phyloP scores from a whole-genome alignment of 2,888 invertebrate genomes.

The Rugalucina vietnamica region DNA sequence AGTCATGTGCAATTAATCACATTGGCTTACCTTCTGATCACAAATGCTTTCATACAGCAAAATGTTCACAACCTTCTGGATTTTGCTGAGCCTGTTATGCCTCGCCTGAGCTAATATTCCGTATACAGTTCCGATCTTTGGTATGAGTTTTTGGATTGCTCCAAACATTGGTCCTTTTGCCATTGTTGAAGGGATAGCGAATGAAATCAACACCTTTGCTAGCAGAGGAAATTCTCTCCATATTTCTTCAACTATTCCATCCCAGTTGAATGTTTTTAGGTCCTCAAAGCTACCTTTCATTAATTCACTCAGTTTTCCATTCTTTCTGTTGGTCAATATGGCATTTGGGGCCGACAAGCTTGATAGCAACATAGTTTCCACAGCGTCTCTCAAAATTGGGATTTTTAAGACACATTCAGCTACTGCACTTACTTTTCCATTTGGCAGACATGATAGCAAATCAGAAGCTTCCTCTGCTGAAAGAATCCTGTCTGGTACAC shows the following conservation, averaged over 20 bases:
- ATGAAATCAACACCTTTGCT: no score
- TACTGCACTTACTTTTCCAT: no score
- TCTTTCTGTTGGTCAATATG: no score
- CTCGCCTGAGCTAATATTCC: background rate
- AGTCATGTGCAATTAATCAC: no score
- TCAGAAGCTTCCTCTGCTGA: no score
- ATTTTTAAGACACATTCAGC: no score
- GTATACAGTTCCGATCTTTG: background rate
- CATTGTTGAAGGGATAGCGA: background rate
- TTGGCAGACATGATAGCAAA: no score
- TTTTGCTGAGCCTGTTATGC: background rate
- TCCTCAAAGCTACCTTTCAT: background rate
- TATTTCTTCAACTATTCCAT: background rate
- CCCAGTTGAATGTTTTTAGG: background rate
- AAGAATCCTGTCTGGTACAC: no score
- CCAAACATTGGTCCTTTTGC: background rate
- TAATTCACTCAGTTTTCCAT: background rate
- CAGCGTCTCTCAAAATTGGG: no score
- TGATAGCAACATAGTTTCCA: no score
- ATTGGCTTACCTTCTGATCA: no score
- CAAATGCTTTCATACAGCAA: background rate
- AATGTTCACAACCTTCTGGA: background rate
- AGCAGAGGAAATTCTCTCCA: background rate
- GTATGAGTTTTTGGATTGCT: background rate
- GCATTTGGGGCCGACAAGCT: no score